phyloP scores from a whole-genome alignment of 2,797 vertebrate species.

The Sebastes iracundus region DNA sequence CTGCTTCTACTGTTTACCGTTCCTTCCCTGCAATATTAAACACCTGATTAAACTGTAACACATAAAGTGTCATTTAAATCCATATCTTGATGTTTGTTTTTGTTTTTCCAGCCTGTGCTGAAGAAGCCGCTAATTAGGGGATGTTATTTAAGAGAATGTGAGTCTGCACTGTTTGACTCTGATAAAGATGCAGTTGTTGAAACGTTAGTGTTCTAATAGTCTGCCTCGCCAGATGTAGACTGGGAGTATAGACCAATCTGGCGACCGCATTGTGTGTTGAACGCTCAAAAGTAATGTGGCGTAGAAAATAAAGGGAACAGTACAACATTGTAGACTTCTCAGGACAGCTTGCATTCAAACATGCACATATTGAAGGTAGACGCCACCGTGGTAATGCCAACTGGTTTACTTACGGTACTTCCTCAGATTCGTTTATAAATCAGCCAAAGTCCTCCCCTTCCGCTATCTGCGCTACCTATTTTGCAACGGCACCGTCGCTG shows the following conservation, averaged over 20 bases:
- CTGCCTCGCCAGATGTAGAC: background rate
- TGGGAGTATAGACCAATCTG: background rate
- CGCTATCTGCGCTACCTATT: too few relatives aligned
- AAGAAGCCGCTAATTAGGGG: background rate
- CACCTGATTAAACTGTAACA: constrained; percentile 12
- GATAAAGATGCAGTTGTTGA: background rate
- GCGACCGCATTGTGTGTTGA: too few relatives aligned
- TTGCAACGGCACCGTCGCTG: background rate
- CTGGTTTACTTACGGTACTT: too few relatives aligned
- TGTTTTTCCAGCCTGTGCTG: background rate
- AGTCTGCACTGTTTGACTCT: background rate
- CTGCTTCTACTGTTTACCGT: background rate
- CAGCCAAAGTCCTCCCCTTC: too few relatives aligned
- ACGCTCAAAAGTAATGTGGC: too few relatives aligned
- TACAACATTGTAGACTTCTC: too few relatives aligned
- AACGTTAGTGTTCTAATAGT: background rate
- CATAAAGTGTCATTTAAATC: background rate
- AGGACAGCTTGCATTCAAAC: too few relatives aligned
- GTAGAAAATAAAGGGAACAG: too few relatives aligned
- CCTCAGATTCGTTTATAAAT: too few relatives aligned
- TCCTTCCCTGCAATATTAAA: background rate
- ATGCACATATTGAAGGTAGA: too few relatives aligned
- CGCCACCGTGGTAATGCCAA: too few relatives aligned
- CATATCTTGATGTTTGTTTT: background rate
- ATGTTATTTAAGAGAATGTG: background rate